Conservation (phyloP, 2,888 invertebrate species). For the Taphrorychus bicolor region DNA sequence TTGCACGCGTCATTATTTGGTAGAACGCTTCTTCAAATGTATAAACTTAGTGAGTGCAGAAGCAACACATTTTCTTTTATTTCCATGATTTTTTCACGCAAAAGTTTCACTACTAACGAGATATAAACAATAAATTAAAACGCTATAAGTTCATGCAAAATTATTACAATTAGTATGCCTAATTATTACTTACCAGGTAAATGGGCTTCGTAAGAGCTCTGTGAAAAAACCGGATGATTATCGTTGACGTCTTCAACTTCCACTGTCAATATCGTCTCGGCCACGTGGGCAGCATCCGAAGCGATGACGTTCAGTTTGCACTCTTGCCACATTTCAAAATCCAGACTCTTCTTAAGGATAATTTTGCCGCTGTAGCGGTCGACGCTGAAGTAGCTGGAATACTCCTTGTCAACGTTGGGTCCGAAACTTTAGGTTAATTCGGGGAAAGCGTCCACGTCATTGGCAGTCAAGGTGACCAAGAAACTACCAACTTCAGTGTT, state of each 20-base stretch:
- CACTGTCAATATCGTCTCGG: conserved; percentile 81
- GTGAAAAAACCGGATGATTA: conserved; percentile 86
- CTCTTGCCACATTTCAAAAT: conserved; percentile 79
- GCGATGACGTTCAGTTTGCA: conserved; percentile 83
- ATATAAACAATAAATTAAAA: too few relatives aligned
- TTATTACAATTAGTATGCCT: too few relatives aligned
- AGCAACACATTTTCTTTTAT: too few relatives aligned
- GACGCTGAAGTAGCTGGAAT: conserved; percentile 78
- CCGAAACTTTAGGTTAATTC: conserved; percentile 85
- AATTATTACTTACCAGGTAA: conserved; percentile 75
- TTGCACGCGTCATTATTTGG: too few relatives aligned
- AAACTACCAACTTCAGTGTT: conserved; percentile 87
- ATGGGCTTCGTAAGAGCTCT: conserved; percentile 77
- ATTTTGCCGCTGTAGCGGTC: conserved; percentile 94
- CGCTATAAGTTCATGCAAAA: too few relatives aligned
- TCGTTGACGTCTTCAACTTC: conserved; percentile 93
- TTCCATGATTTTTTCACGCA: too few relatives aligned
- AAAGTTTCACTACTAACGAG: too few relatives aligned
- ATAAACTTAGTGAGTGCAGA: too few relatives aligned
- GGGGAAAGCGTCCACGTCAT: conserved; percentile 96
- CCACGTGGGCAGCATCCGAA: conserved; percentile 86
- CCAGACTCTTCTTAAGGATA: conserved; percentile 78
- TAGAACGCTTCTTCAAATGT: too few relatives aligned
- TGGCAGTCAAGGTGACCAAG: conserved; percentile 91
- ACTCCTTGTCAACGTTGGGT: conserved; percentile 64